These are phyloP conservation scores for Rhagonycha fulva DNA, from an alignment of 2,888 invertebrate species.

Conservation along the genomic window DNA sequence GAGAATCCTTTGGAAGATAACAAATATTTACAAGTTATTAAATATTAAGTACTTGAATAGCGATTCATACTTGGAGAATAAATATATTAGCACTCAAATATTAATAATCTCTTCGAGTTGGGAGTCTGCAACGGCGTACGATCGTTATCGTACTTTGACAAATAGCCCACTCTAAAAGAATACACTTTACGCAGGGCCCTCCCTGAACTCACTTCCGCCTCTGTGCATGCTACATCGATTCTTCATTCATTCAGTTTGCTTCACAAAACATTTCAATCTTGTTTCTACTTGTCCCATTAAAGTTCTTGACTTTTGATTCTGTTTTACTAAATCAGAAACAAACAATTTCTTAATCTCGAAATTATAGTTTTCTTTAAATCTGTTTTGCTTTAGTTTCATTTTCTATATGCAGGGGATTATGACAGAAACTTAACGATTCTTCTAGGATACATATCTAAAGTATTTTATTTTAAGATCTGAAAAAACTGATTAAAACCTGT, in stretches of 20 bases:
- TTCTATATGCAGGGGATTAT: neutral
- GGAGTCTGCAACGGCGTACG: conserved; percentile 21
- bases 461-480: too few relatives aligned
- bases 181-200: conserved; percentile 37
- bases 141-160: conserved; percentile 42
- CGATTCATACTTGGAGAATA: conserved; percentile 23
- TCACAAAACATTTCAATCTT: conserved; percentile 45
- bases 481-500: too few relatives aligned
- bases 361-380: conserved; percentile 6
- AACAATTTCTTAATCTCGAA: conserved; percentile 16
- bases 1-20: conserved; percentile 19
- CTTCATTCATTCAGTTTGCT: conserved; percentile 43
- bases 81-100: conserved; percentile 31
- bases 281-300: conserved; percentile 34
- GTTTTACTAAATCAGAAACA: conserved; percentile 23
- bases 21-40: conserved; percentile 30
- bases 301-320: conserved; percentile 28
- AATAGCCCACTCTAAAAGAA: conserved; percentile 44
- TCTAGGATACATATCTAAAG: too few relatives aligned
- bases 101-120: conserved; percentile 32
- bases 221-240: conserved; percentile 44
- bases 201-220: conserved; percentile 39
- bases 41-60: conserved; percentile 18
- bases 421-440: too few relatives aligned
- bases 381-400: neutral